Evolutionary conservation across 1,140 invertebrate species (phyloP), one percentile per base, ranked within the genome.

Genomic region (Zelostemma sp.): DNA sequence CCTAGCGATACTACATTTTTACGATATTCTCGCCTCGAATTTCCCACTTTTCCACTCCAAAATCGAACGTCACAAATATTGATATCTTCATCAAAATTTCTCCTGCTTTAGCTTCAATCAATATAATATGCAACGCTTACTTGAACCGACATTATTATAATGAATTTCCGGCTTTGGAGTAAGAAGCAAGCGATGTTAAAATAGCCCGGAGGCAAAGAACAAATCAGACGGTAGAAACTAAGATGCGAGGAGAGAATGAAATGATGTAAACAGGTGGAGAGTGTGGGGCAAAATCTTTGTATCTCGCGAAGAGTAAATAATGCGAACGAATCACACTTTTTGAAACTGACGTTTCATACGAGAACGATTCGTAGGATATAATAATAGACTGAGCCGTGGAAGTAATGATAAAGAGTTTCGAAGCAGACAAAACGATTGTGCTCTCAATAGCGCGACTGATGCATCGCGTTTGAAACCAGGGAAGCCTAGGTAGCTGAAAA

Each of bases 401-500:
- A 43, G 18, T 21, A 46, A 46, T 46, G 16, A 17, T n/a, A 46
- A 46, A 46, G 17, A 16, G 11, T 43, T 43, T 12, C 2, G 6
- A 6, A 19, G 43, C 43, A 18, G 17, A 46, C 43, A 21, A n/a
- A 46, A 18, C 43, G 43, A 46, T 6, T 15, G 43, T 19, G 9
- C 6, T 43, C 6, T 43, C 40, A 43, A 38, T 38, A 38, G 9
- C 35, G 35, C 2, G 9, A 43, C 14, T 18, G 40, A 18, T 18
- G 40, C 40, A 11, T 46, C 16, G 6, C 18, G 43, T n/a, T 19
- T 18, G 4, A 19, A 57, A 35, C 28, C 14, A 41, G 19, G 59
- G 50, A 49, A 62, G 46, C 43, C 15, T 21, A 58, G 31, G 49
- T 31, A n/a, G 54, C 58, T 57, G 59, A 54, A 63, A 68, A 72